Conservation (phyloP, 2,888 invertebrate species). For the Cheilosia grossa region DNA sequence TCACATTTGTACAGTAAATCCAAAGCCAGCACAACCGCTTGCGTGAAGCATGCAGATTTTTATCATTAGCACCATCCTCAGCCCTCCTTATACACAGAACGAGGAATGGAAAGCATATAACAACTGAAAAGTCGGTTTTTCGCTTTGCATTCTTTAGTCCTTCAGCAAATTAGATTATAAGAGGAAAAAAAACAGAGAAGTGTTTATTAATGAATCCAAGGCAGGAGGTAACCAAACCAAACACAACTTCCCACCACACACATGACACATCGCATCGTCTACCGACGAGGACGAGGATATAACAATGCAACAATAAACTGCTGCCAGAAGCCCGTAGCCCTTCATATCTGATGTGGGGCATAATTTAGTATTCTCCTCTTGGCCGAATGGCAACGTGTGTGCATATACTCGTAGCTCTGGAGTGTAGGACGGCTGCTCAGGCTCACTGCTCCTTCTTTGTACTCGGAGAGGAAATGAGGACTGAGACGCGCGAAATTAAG, state of each 20-base stretch:
- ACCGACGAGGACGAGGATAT: slow-evolving; percentile 28
- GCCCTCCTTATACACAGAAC: neutral
- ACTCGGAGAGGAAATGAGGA: slow-evolving; percentile 43
- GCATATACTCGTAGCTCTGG: neutral
- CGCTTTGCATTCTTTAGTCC: slow-evolving; percentile 50
- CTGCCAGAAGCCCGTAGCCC: slow-evolving; percentile 64
- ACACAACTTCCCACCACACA: slow-evolving; percentile 70
- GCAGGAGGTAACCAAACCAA: slow-evolving; percentile 61
- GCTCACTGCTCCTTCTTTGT: slow-evolving; percentile 42
- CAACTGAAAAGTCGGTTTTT: slow-evolving; percentile 22
- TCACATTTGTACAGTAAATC: slow-evolving; percentile 29
- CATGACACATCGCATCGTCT: slow-evolving; percentile 58
- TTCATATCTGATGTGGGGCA: slow-evolving; percentile 72
- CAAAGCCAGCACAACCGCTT: slow-evolving; percentile 59
- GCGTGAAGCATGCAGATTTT: slow-evolving; percentile 67
- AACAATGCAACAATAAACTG: slow-evolving; percentile 69
- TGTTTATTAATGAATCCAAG: slow-evolving; percentile 63
- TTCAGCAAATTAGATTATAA: slow-evolving; percentile 67
- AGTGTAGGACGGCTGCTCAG: slow-evolving; percentile 65
- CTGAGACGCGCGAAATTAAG: slow-evolving; percentile 72
- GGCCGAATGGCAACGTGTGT: slow-evolving; percentile 42
- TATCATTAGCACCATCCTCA: slow-evolving; percentile 52
- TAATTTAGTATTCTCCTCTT: slow-evolving; percentile 66
- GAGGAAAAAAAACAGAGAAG: slow-evolving; percentile 28
- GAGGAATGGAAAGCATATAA: slow-evolving; percentile 32